phyloP scores from a whole-genome alignment of 2,797 vertebrate genomes.

The Lepilemur ruficaudatus region DNA sequence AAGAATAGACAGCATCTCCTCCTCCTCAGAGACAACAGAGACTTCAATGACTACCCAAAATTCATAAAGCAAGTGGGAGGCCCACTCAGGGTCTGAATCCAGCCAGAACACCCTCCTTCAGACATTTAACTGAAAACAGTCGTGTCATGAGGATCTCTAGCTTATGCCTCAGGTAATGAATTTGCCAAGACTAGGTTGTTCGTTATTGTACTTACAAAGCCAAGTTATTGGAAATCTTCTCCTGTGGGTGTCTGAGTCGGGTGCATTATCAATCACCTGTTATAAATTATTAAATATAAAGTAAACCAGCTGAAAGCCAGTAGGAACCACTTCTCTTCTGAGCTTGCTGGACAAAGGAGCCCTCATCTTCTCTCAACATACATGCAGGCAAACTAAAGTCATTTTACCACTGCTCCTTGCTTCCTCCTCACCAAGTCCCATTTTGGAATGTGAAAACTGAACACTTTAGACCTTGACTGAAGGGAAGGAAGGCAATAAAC shows the following conservation, averaged over 20 bases:
- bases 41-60: not conserved
- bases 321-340: not conserved
- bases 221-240: conserved; percentile 39
- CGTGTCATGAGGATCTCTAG: not conserved
- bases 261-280: conserved; percentile 4
- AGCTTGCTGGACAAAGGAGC: not conserved
- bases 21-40: not conserved
- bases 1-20: not conserved
- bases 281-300: conserved; percentile 59
- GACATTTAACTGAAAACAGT: not conserved
- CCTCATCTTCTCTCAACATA: not conserved
- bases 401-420: not conserved
- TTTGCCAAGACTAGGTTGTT: conserved; percentile 35
- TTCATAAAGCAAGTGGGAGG: not conserved
- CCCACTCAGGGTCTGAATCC: not conserved
- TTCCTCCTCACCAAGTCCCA: not conserved
- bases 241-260: conserved; percentile 23
- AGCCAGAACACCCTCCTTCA: not conserved
- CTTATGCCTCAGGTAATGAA: conserved; percentile 22
- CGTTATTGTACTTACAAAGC: conserved; percentile 52
- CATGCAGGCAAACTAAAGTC: not conserved
- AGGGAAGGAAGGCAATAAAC: not conserved
- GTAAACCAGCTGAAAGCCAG: conserved; percentile 21
- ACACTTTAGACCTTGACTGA: not conserved
- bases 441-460: not conserved